Conservation (phyloP, 92 coral and sea anemone species). For the Muricea muricata region DNA sequence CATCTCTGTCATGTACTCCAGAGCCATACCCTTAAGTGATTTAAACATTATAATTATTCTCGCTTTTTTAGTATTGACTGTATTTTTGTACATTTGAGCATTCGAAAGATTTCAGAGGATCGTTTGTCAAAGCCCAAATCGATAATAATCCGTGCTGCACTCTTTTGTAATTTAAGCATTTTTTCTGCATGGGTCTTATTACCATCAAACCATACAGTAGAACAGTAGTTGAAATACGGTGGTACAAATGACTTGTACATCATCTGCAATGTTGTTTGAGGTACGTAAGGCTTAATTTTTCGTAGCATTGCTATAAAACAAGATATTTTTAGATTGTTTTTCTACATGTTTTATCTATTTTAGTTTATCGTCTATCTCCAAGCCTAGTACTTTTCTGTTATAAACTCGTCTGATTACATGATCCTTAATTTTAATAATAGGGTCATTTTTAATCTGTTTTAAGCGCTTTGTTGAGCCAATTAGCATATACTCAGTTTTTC, state of each 20-base stretch:
- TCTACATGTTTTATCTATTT: neutral
- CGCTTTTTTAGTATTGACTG: neutral
- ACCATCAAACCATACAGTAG: neutral
- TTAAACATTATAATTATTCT: neutral
- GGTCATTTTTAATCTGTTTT: neutral
- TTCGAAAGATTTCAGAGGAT: too few relatives aligned
- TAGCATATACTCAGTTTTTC: neutral
- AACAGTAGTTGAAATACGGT: neutral
- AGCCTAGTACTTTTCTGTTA: neutral
- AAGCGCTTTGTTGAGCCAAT: neutral
- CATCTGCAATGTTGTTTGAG: too few relatives aligned
- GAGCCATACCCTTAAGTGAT: neutral
- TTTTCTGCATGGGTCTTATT: neutral
- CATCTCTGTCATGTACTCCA: too few relatives aligned
- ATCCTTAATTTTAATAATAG: neutral
- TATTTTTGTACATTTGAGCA: neutral
- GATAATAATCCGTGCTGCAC: too few relatives aligned
- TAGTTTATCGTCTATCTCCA: neutral
- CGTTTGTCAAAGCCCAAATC: too few relatives aligned
- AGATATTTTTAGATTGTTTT: neutral
- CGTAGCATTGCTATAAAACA: too few relatives aligned
- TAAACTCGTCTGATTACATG: neutral
- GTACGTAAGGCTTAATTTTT: too few relatives aligned
- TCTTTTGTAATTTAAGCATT: neutral
- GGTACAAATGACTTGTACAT: neutral